These are phyloP conservation scores for Condylura cristata DNA, from an alignment of 2,113 vertebrate species.

Conservation along the genomic window DNA sequence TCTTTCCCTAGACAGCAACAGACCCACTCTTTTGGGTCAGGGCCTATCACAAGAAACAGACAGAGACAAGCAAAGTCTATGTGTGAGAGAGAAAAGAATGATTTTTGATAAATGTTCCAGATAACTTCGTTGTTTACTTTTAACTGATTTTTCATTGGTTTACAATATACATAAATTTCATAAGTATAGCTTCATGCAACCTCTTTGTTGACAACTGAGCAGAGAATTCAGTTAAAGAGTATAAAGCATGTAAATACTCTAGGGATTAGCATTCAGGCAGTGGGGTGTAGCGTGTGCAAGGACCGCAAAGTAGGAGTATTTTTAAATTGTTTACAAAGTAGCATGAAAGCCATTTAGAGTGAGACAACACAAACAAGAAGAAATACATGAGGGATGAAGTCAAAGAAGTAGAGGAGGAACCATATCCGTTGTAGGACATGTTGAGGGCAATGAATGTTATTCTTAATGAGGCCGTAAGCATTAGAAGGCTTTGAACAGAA, in stretches of 20 bases:
- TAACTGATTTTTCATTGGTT: too few relatives aligned
- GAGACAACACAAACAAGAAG: not conserved
- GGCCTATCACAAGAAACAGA: not conserved
- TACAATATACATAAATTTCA: too few relatives aligned
- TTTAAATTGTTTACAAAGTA: not conserved
- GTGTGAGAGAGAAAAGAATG: not conserved
- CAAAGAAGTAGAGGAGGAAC: not conserved
- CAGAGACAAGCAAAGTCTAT: not conserved
- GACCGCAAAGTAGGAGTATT: not conserved
- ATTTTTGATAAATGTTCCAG: not conserved
- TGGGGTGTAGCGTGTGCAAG: not conserved
- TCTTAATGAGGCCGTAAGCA: not conserved
- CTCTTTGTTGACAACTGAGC: not conserved
- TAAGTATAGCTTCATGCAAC: too few relatives aligned
- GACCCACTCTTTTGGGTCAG: too few relatives aligned
- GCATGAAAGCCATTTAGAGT: not conserved
- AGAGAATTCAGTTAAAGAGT: not conserved
- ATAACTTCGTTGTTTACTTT: not conserved
- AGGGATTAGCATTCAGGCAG: not conserved
- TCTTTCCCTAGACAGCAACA: too few relatives aligned
- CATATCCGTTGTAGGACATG: not conserved
- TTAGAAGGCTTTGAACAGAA: not conserved
- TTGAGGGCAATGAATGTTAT: not conserved
- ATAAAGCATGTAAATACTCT: not conserved
- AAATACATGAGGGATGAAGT: not conserved